Base-by-base conservation (phyloP, 2,888 invertebrate genomes). In the Stictocephala bisonia region DNA sequence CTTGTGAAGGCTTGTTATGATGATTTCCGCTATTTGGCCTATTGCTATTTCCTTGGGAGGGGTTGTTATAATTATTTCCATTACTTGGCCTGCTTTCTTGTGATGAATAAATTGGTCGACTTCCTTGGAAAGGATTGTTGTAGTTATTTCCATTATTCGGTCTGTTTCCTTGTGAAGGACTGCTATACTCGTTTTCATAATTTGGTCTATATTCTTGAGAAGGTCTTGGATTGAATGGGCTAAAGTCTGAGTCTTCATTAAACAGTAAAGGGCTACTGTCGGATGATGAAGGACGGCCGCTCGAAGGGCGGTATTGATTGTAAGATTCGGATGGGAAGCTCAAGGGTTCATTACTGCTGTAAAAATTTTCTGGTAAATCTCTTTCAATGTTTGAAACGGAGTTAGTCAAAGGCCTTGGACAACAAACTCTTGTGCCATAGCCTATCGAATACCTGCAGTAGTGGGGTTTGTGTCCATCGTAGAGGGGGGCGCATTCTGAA, bases 361-460 rank as follows among this genome's bases (percentile, higher is more conserved):
- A 60, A 15, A 29, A 22, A 22, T 60, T 40, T 22, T 60, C 40
- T 3, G 22, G 18, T 2, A 26, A 24, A 24, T n/a, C 51, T 22
- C 24, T 22, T 20, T 20, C 20, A 18, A 20, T 24, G 56, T 29
- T 29, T 18, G 27, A n/a, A 2, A 7, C 2, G 31, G 24, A 31
- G 15, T 29, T 29, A 4, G 3, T 35, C 11, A 40, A 13, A 9
- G 60, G 13, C 1, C 40, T 31, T n/a, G 60, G 60, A 22, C 60
- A 60, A 35, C 60, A 60, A 35, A 60, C 24, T 22, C 40, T 31
- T 4, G 40, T 60, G 11, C 35, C 40, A 18, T 35, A 60, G 20
- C 60, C 60, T 22, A 31, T 20, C 20, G 60, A 35, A 35, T 60
- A 60, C 11, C 60, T 18, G 20, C 60, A 60, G 13, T 24, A 22